Evolutionary conservation across 64 coral and sea anemone genomes (phyloP), one percentile per base, ranked within the genome.

Genomic region (Orbicella faveolata): DNA sequence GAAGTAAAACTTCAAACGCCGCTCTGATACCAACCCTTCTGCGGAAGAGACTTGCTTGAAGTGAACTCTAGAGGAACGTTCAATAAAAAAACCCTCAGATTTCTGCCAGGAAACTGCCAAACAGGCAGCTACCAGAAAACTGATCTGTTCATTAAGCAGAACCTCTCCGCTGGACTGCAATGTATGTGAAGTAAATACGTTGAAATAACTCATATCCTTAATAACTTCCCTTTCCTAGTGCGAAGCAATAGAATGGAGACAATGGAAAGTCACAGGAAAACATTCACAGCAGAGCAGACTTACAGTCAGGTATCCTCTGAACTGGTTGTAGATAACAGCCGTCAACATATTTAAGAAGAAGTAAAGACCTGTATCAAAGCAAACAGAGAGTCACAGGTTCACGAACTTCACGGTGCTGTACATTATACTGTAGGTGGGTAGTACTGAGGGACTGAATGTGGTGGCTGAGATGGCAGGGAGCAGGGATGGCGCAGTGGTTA

Each of bases 281-380:
- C 7, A 26, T 2, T 2, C 6, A n/a, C 3, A 11, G 25, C 10
- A 83, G 18, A 72, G 37, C 36, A 54, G 17, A 79, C 88, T 89
- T 89, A 99, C 97, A 74, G 90, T 95, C 34, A 99, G 39, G 57
- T 89, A 99, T 37, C 97, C 97, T 95, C 94, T 90, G 68, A 99
- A 99, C 67, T 99, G 97, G 48, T 95, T 95, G 78, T 99, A 99
- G 21, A 99, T 90, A 18, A 99, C 88, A n/a, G 97, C 97, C 37
- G 94, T 95, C 23, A 99, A 86, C n/a, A 99, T 64, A 87, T 99
- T 99, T 35, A 99, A 91, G 54, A 99, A 95, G 69, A 94, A 99
- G 34, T 99, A 99, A 55, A 99, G 88, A 21, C 97, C 97, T 99
- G 86, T 18, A 80, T 67, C 17, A 48, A 80, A 82, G 25, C 65